Evolutionary conservation across 2,797 vertebrate genomes (phyloP).

Genomic region (Xenopus petersii): DNA sequence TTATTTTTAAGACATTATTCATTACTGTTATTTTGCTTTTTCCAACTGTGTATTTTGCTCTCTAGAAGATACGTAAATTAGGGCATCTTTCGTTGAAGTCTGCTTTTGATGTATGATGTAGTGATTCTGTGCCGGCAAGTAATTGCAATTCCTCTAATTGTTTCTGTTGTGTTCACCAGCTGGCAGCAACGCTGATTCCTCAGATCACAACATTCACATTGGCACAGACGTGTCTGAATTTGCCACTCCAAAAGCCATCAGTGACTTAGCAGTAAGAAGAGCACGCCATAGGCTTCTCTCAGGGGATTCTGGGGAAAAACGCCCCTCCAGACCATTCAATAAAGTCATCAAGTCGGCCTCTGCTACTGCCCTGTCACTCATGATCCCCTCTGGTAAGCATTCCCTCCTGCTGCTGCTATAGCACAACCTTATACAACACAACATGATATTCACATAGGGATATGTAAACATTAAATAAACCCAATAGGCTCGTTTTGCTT

Average conservation of each 20-base stretch:
- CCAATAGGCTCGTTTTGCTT: no score
- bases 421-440: no score
- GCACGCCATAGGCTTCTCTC: conserved; percentile 93
- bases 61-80: no score
- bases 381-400: conserved; percentile 88
- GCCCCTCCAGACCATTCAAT: conserved; percentile 79
- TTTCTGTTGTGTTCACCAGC: conserved; percentile 67
- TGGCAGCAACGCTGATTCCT: conserved; percentile 70
- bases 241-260: conserved; percentile 86
- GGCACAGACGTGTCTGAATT: conserved; percentile 68
- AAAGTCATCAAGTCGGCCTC: conserved; percentile 98
- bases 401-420: background rate
- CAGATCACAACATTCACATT: conserved; percentile 66
- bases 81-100: no score
- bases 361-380: conserved; percentile 88
- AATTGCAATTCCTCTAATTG: conserved; percentile 51
- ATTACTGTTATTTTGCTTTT: no score
- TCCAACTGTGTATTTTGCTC: no score
- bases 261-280: conserved; percentile 88
- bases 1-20: no score
- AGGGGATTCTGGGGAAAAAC: conserved; percentile 86
- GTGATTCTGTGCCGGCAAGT: no score
- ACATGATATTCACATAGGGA: no score
- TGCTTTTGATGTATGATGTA: no score
- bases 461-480: no score